Conservation (phyloP, 2,113 vertebrate genomes). For the Centropus unirufus region DNA sequence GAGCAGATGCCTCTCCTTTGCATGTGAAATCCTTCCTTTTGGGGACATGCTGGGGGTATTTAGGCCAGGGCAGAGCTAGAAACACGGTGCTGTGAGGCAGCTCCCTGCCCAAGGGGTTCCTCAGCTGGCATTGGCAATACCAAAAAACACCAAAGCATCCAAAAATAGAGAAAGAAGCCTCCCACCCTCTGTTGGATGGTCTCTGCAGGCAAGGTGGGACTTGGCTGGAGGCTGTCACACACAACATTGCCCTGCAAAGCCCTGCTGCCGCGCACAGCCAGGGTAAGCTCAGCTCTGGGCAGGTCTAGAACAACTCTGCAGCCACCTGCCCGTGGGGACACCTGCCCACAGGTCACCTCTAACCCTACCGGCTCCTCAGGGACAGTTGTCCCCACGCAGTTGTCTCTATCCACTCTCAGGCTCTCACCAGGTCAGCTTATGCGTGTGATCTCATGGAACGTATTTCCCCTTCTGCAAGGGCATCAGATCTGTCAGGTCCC, state of each 20-base stretch:
- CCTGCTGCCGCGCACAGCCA: accelerated
- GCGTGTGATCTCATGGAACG: accelerated
- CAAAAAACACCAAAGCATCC: accelerated
- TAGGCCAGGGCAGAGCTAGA: background rate
- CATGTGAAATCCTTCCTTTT: accelerated
- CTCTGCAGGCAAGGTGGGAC: background rate
- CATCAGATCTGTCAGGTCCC: too few species aligned
- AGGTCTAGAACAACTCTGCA: too few species aligned
- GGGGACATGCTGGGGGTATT: background rate
- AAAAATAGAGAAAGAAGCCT: accelerated
- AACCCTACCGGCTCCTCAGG: too few species aligned
- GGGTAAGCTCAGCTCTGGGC: background rate
- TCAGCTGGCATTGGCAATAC: background rate
- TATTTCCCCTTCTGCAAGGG: accelerated
- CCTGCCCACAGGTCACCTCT: too few species aligned
- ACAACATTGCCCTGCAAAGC: accelerated
- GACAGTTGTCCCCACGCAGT: too few species aligned
- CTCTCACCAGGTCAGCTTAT: background rate
- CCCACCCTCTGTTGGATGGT: background rate
- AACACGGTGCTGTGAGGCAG: background rate
- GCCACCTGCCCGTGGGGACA: too few species aligned
- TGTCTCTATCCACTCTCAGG: background rate
- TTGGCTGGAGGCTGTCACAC: accelerated
- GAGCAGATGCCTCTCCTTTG: background rate
- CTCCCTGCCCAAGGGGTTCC: accelerated